Base-by-base conservation (phyloP, 1,140 invertebrate genomes). In the Lepidurus packardi region DNA sequence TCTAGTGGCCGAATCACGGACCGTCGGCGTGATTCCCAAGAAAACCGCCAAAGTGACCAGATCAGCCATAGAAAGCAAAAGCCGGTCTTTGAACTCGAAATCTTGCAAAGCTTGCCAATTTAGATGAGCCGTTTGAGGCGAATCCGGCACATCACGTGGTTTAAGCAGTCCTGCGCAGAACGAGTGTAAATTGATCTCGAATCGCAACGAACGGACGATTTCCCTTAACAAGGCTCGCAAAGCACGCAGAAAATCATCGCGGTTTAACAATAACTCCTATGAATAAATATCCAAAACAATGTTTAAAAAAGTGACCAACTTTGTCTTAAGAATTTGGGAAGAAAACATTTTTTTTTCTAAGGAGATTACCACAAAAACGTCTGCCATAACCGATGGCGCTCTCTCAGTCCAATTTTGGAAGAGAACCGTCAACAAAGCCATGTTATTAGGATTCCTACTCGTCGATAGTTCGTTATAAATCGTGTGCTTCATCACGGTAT, bases 381-480 rank as follows among this genome's bases (percentile, higher is more conserved):
- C 92, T 24, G 92, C 93, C 79, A 95, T 88, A 81, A 92, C 88
- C 78, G 89, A 88, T 0, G 93, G 91, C n/a, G 92, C 90, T 41
- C 89, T 87, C 80, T 93, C 91, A 0, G 92, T 90, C 78, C 90
- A 87, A 34, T 91, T 91, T 84, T 95, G 93, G 82, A 98, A 94
- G 83, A 98, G 91, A 2, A 93, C 91, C 8, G 91, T 90, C 73
- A 96, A 85, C 82, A 97, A 90, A 1, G 92, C 89, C 91, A 98
- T 94, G 85, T 98, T 98, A 86, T 97, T 98, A 0, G 94, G 93
- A 88, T 97, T 97, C 74, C 96, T 89, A 7, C 91, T 90, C 82
- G 92, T 92, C 0, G 95, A 96, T 44, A 98, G 86, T 86, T 98
- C 96, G 85, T 98, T 98, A 85, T 96, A 96, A 80, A 98, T 92